These are phyloP conservation scores for Montipora capricornis DNA, from an alignment of 64 coral and sea anemone species.

Conservation along the genomic window DNA sequence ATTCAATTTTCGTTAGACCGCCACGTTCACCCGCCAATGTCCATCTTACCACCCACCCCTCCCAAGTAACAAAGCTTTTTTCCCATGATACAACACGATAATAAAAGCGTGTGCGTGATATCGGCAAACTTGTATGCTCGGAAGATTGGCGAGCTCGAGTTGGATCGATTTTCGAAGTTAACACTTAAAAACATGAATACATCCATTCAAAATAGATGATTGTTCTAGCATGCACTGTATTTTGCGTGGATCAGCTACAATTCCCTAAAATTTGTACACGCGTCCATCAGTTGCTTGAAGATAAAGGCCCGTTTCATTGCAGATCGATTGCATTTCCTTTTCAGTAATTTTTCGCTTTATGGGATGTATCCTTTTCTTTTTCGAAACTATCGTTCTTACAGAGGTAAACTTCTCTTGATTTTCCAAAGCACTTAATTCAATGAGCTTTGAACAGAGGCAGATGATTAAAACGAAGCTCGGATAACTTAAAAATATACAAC, in stretches of 20 bases:
- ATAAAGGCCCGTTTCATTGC: neutral
- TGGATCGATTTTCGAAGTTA: too few relatives aligned
- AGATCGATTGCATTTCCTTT: neutral
- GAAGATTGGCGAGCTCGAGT: too few relatives aligned
- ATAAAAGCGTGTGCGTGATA: neutral
- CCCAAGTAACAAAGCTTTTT: neutral
- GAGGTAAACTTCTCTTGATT: neutral
- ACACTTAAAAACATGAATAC: too few relatives aligned
- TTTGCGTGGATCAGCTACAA: neutral
- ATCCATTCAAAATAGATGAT: neutral
- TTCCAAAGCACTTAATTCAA: neutral
- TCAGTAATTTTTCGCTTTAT: conserved; percentile 4
- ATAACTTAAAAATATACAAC: too few relatives aligned
- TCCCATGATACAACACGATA: neutral
- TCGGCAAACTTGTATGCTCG: neutral
- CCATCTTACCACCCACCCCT: neutral
- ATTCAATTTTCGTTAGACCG: too few relatives aligned
- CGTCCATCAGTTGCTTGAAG: neutral
- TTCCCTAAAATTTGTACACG: neutral
- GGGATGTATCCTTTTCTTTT: neutral
- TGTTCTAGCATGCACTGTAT: neutral
- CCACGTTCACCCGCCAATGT: too few relatives aligned
- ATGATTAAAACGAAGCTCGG: too few relatives aligned
- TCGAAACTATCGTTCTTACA: neutral
- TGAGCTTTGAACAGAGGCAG: neutral